Conservation (phyloP, 2,888 invertebrate species). For the Monochamus alternatus region DNA sequence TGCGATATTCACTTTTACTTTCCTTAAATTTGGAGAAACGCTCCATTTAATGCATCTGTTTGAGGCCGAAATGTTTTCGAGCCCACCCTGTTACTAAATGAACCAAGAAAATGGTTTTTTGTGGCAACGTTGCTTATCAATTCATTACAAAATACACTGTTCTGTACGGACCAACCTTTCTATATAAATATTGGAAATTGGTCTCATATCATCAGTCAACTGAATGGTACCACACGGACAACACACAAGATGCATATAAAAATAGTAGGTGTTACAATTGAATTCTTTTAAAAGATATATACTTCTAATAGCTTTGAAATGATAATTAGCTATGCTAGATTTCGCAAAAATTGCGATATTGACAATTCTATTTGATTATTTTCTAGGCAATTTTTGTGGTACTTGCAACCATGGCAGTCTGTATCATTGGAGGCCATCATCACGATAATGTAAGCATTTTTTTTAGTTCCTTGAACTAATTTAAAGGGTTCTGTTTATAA, state of each 20-base stretch:
- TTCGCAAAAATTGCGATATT: not conserved
- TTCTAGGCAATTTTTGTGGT: conserved; percentile 19
- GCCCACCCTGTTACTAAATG: not conserved
- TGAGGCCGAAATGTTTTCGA: not conserved
- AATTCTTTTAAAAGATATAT: no score
- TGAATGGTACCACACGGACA: not conserved
- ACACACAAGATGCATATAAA: conserved; percentile 10
- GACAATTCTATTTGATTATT: not conserved
- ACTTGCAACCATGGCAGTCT: not conserved
- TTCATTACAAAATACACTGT: conserved; percentile 16
- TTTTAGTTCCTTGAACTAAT: not conserved
- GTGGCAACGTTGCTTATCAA: conserved; percentile 12
- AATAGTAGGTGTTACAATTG: conserved; percentile 9
- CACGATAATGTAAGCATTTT: conserved; percentile 19
- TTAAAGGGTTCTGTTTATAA: not conserved
- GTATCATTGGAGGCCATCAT: not conserved
- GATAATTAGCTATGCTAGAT: no score
- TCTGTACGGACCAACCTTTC: conserved; percentile 6
- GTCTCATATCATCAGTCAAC: conserved; percentile 12
- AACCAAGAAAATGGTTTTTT: conserved; percentile 13
- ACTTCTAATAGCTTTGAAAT: no score
- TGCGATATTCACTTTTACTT: not conserved
- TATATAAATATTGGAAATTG: conserved; percentile 25
- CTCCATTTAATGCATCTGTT: no score
- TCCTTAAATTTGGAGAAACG: no score